phyloP scores from a whole-genome alignment of 2,797 vertebrate genomes.

The Molothrus aeneus region DNA sequence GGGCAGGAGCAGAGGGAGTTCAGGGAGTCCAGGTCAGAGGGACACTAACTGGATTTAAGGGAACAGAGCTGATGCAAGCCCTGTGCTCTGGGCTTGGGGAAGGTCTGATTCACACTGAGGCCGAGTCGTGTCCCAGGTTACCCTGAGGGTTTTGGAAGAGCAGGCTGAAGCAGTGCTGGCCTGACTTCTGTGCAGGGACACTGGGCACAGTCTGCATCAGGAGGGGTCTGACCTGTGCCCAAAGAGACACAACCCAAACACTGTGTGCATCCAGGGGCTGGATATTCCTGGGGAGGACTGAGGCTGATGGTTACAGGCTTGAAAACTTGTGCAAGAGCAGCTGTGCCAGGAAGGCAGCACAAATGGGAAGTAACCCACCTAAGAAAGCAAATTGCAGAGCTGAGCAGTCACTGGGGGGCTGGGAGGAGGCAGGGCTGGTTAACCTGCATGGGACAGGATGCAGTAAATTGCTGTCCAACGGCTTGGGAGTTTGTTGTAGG shows the following conservation, averaged over 20 bases:
- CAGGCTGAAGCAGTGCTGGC: not conserved
- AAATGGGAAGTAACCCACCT: not conserved
- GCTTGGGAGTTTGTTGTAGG: not conserved
- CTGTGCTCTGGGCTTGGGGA: not conserved
- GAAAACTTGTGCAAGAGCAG: not conserved
- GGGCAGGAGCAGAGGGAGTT: conserved; percentile 36
- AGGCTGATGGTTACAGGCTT: not conserved
- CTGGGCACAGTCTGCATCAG: accelerated
- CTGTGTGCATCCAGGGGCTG: not conserved
- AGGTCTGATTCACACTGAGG: conserved; percentile 14
- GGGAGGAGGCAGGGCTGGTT: not conserved
- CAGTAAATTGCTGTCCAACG: not conserved
- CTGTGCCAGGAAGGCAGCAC: not conserved
- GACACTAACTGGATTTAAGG: not conserved
- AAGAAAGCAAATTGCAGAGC: not conserved
- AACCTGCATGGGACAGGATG: not conserved
- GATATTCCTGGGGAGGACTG: not conserved
- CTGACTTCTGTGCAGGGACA: not conserved
- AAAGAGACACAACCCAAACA: not conserved
- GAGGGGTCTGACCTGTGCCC: not conserved
- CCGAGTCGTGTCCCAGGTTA: not conserved
- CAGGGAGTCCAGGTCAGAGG: not conserved
- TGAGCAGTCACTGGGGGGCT: not conserved
- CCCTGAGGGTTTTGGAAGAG: not conserved
- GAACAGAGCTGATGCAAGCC: conserved; percentile 30